These are phyloP conservation scores for Meriones unguiculatus DNA, from an alignment of 2,113 vertebrate genomes.

Conservation along the genomic window DNA sequence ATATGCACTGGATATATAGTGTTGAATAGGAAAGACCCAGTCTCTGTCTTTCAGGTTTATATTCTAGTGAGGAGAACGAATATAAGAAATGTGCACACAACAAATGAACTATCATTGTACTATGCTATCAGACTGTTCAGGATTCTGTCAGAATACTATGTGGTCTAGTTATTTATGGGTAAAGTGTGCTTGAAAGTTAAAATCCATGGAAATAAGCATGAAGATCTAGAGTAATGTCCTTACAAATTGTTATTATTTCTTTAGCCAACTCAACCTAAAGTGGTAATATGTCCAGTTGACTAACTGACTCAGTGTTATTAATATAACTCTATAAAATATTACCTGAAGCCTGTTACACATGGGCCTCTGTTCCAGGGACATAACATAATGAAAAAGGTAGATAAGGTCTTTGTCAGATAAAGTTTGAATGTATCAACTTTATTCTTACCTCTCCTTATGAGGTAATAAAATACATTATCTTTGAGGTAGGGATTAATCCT, in stretches of 20 bases:
- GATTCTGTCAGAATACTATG: not conserved
- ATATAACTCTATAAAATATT: constrained; percentile 40
- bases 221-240: not conserved
- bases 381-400: not conserved
- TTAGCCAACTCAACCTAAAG: not conserved
- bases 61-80: not conserved
- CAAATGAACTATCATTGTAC: not conserved
- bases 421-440: not conserved
- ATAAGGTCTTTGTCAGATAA: not conserved
- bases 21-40: not conserved
- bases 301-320: not conserved
- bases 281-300: not conserved
- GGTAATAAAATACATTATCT: constrained; percentile 23
- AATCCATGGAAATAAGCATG: not conserved
- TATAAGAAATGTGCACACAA: not conserved
- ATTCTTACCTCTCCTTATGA: constrained; percentile 8
- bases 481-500: not conserved
- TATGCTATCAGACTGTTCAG: not conserved
- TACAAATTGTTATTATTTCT: not conserved
- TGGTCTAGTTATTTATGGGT: not conserved
- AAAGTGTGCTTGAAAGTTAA: constrained; percentile 7
- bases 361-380: not conserved
- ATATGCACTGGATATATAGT: not conserved
- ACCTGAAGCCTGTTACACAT: not conserved
- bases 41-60: not conserved